Evolutionary conservation across 2,888 invertebrate species (phyloP).

Genomic region (Tenthredo notha): DNA sequence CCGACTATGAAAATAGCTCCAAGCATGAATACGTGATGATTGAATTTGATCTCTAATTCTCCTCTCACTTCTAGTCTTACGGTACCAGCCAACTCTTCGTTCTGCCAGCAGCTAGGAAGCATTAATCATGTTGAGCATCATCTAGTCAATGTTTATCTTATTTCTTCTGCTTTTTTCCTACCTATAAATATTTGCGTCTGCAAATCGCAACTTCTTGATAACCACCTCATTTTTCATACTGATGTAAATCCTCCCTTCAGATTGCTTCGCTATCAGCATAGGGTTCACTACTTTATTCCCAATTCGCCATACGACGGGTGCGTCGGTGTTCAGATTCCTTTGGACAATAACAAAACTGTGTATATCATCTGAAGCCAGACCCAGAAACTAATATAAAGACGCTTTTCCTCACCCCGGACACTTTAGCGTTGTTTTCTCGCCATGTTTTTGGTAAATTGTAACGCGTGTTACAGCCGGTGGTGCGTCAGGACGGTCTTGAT

Average conservation of each 20-base stretch:
- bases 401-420: conserved; percentile 80
- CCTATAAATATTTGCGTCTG: conserved; percentile 84
- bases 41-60: conserved; percentile 77
- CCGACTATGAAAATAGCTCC: conserved; percentile 76
- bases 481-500: conserved; percentile 79
- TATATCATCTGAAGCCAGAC: not conserved
- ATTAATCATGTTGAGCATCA: conserved; percentile 16
- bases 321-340: conserved; percentile 80
- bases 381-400: not conserved
- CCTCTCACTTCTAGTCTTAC: conserved; percentile 81
- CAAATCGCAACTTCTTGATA: conserved; percentile 79
- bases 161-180: conserved; percentile 63
- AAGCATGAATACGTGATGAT: conserved; percentile 79
- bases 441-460: conserved; percentile 76
- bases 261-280: conserved; percentile 78
- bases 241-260: conserved; percentile 81
- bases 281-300: conserved; percentile 80
- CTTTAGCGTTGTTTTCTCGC: conserved; percentile 74
- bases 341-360: conserved; percentile 53
- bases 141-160: not conserved
- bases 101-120: conserved; percentile 84
- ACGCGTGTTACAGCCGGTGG: conserved; percentile 77
- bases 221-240: conserved; percentile 82
- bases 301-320: conserved; percentile 81
- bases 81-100: conserved; percentile 81